Base-by-base conservation (phyloP, 2,113 vertebrate species). In the Agapornis roseicollis region DNA sequence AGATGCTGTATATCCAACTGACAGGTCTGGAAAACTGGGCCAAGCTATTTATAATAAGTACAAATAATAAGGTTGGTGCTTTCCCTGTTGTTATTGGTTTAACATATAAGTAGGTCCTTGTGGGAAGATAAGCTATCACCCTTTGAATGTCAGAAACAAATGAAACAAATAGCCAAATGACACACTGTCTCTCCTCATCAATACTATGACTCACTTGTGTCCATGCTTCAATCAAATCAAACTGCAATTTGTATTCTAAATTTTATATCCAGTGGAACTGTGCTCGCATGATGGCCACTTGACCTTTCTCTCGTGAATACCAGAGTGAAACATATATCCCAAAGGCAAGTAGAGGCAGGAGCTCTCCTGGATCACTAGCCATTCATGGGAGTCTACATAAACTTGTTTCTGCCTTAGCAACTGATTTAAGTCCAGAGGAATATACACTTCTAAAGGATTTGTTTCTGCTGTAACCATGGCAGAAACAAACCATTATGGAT, bases 141-240 rank as follows among this genome's bases (percentile, higher is more conserved):
- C 4, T 73, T 53, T 84, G 46, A 90, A 92, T 49, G 27, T 78
- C 85, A 94, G 55, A 88, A 88, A 95, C 77, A 93, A 91, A 80
- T 35, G n/a, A 37, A 93, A 58, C 37, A 93, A 82, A 72, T 16
- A 85, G 69, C 46, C 55, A 83, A 71, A 74, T 55, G 50, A 58
- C 77, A 83, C 20, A 44, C 47, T 73, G 42, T 52, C 27, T 88
- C 13, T 70, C 50, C 33, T 72, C 46, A 17, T 86, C 85, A 74
- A 80, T 78, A 66, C 27, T 66, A 55, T 88, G 76, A 84, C 42
- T 86, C 33, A 80, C 15, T 64, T 71, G n/a, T 10, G 15, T 46
- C 46, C 42, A 33, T 4, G 3, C 9, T 86, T 78, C 4, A 2
- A 86, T 86, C 53, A 88, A 80, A 93, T 84, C 22, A 73, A 86